phyloP scores from a whole-genome alignment of 2,113 vertebrate species.

The Solea senegalensis region DNA sequence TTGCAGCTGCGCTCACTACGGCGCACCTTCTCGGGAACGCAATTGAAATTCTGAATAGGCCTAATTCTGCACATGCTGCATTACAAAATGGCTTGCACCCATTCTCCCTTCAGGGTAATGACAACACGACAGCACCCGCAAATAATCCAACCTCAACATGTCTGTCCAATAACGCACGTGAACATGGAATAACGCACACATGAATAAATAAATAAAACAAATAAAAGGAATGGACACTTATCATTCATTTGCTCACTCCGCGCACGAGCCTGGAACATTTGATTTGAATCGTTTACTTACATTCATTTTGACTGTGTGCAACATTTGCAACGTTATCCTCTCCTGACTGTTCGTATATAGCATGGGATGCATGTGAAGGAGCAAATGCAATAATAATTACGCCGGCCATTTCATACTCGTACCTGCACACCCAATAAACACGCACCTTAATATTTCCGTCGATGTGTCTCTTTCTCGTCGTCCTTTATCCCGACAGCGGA shows the following conservation, averaged over 20 bases:
- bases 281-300: constrained; percentile 39
- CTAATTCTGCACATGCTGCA: constrained; percentile 82
- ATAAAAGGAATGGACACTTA: constrained; percentile 6
- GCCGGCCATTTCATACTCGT: constrained; percentile 63
- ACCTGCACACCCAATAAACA: constrained; percentile 59
- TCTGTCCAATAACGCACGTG: neutral
- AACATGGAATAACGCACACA: neutral
- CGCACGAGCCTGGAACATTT: constrained; percentile 9
- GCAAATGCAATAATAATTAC: constrained; percentile 61
- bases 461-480: constrained; percentile 55
- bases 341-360: constrained; percentile 1
- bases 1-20: constrained; percentile 80
- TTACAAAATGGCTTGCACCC: constrained; percentile 84
- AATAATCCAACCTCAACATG: constrained; percentile 20
- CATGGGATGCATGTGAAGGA: constrained; percentile 39
- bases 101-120: constrained; percentile 68
- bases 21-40: constrained; percentile 79
- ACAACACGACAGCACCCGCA: constrained; percentile 70
- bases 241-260: constrained; percentile 30
- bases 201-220: too few species aligned
- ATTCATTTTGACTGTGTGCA: constrained; percentile 22
- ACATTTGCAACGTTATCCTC: constrained; percentile 28
- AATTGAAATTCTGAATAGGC: constrained; percentile 83
- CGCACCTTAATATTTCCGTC: constrained; percentile 70
- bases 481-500: constrained; percentile 43